Evolutionary conservation across 2,888 invertebrate species (phyloP).

Genomic region (Hyposoter didymator): DNA sequence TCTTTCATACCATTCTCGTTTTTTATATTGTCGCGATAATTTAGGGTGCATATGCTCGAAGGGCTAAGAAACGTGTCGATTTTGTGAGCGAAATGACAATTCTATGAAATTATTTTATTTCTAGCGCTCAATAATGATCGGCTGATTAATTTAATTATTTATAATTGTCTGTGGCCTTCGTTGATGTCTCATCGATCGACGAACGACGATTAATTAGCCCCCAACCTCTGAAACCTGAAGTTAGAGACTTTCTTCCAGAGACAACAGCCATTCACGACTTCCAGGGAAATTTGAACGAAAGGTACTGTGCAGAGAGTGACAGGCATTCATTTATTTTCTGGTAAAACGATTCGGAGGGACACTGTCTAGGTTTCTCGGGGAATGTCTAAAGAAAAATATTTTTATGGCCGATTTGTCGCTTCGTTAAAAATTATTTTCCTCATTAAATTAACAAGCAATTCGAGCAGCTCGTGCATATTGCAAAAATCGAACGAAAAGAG

Average conservation of each 20-base stretch:
- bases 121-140: neutral
- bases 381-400: constrained; percentile 19
- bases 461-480: neutral
- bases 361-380: constrained; percentile 9
- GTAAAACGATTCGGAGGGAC: constrained; percentile 22
- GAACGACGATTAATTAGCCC: constrained; percentile 70
- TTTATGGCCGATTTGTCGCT: neutral
- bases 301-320: constrained; percentile 39
- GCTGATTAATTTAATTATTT: constrained; percentile 47
- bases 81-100: neutral
- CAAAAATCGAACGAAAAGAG: neutral
- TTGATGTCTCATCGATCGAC: constrained; percentile 63
- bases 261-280: constrained; percentile 48
- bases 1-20: neutral
- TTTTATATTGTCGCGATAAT: neutral
- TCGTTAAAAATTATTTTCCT: neutral
- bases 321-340: constrained; percentile 34
- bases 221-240: constrained; percentile 58
- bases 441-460: neutral
- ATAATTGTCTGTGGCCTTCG: neutral
- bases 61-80: neutral
- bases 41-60: neutral
- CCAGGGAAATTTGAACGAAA: constrained; percentile 38
- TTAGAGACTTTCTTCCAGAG: constrained; percentile 47
- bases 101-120: neutral